Evolutionary conservation across 2,797 vertebrate species (phyloP).

Genomic region (Diplodus puntazzo): DNA sequence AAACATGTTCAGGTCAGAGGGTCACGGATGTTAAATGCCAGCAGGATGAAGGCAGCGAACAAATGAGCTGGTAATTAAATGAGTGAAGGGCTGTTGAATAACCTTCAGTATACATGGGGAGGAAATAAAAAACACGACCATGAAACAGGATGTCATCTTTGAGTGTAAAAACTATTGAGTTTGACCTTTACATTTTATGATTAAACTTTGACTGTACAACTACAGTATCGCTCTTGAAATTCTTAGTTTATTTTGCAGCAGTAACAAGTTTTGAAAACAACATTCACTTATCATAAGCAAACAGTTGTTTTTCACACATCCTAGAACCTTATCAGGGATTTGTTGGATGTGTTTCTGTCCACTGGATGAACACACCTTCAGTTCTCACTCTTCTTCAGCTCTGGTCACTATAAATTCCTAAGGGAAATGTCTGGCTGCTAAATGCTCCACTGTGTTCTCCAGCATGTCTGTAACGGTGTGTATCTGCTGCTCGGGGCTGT

Average conservation of each 20-base stretch:
- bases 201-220: too few species aligned
- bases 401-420: background rate
- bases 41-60: background rate
- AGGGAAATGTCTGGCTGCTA: background rate
- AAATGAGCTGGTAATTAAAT: background rate
- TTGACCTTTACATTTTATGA: background rate
- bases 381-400: background rate
- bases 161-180: too few species aligned
- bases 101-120: background rate
- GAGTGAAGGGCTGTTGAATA: background rate
- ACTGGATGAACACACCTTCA: background rate
- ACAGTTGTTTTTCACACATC: background rate
- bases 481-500: too few species aligned
- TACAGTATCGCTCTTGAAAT: too few species aligned
- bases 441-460: background rate
- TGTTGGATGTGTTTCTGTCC: background rate
- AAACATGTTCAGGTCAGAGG: background rate
- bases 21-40: background rate
- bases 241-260: background rate
- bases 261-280: background rate
- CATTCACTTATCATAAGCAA: too few species aligned
- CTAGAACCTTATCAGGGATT: background rate
- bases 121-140: constrained; percentile 1
- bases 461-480: background rate
- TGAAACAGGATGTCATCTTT: background rate